Base-by-base conservation (phyloP, 1,140 invertebrate genomes). In the Drosophila sucinea region DNA sequence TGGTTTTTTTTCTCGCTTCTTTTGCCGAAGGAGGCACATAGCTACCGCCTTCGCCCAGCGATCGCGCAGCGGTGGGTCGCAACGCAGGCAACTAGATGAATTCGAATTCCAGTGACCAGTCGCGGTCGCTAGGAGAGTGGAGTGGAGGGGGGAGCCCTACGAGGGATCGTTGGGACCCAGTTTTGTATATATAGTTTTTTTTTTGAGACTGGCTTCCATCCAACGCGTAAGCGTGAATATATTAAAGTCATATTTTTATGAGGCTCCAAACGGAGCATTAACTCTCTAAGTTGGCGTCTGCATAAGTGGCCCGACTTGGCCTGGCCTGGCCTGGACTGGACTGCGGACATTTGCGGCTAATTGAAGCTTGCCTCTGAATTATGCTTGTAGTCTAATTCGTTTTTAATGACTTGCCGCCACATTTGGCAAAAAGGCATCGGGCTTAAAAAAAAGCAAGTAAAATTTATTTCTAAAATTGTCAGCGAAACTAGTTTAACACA, bases 191-290 rank as follows among this genome's bases (percentile, higher is more conserved):
- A 17, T 17, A 17, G 17, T 17, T 47, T 23, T 17, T 47, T 27
- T 51, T 25, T 27, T 27, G 7, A 51, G 44, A 17, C 61, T 58
- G 65, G 64, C 63, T 51, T 62, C 60, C 76, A 81, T 62, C 56
- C 76, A 81, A 87, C 84, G 84, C 85, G 81, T 89, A 85, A 81
- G 84, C 84, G 84, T 90, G 85, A 89, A 89, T 90, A 89, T 89
- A 89, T 89, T 89, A 89, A 89, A 89, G 73, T 89, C 84, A 90
- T 90, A 90, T 90, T 90, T 90, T 90, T 90, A 90, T 77, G 85
- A 86, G 78, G 67, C 89, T 76, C 83, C 77, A 84, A 77, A 75
- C 81, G 44, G 81, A 72, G 76, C 87, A 89, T 90, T 90, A 89
- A 90, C 57, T 41, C 58, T 38, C 62, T 41, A 55, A 63, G 70